These are phyloP conservation scores for Antrozous pallidus DNA, from an alignment of 2,797 vertebrate genomes.

Conservation along the genomic window DNA sequence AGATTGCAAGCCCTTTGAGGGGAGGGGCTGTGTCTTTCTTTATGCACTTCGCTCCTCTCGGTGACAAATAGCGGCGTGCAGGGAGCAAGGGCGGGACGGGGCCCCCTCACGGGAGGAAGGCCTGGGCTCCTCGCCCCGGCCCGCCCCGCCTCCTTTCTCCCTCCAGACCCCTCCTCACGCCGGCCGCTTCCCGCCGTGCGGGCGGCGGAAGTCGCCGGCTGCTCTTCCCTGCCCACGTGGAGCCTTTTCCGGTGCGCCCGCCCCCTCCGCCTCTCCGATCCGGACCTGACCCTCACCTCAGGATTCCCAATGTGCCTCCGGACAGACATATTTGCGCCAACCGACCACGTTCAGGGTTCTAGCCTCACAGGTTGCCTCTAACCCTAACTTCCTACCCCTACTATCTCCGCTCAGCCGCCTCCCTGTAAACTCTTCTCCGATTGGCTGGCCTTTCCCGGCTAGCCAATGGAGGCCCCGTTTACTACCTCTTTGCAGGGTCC, in stretches of 20 bases:
- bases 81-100: fast-evolving
- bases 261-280: neutral
- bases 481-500: neutral
- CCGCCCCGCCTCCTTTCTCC: neutral
- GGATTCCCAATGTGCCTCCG: conserved; percentile 83
- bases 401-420: neutral
- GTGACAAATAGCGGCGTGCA: fast-evolving
- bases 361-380: conserved; percentile 36
- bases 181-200: conserved; percentile 57
- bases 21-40: neutral
- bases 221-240: conserved; percentile 60
- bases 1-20: neutral
- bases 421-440: conserved; percentile 46
- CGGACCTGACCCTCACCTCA: conserved; percentile 81
- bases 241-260: conserved; percentile 62
- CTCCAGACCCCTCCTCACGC: conserved; percentile 51
- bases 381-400: conserved; percentile 1
- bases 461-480: conserved; percentile 64
- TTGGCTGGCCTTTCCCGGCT: conserved; percentile 39
- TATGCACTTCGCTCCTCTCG: neutral
- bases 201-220: conserved; percentile 67
- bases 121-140: neutral
- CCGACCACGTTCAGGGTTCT: conserved; percentile 52
- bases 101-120: fast-evolving
- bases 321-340: conserved; percentile 85